Evolutionary conservation across 2,113 vertebrate species (phyloP).

Genomic region (Hyperoodon ampullatus): DNA sequence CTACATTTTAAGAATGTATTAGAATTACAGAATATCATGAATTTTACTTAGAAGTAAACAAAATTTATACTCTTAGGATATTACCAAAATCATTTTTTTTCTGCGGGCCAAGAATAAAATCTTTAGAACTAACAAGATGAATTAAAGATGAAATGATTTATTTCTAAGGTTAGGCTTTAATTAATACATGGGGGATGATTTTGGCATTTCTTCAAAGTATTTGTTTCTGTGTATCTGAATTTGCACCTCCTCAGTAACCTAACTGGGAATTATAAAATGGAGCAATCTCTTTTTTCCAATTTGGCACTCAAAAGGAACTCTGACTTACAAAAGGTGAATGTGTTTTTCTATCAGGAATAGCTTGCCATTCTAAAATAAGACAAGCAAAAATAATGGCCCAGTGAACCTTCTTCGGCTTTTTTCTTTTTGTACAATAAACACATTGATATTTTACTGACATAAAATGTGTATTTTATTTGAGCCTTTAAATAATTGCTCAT

Average conservation of each 20-base stretch:
- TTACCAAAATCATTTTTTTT: constrained; percentile 55
- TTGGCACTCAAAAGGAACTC: background rate
- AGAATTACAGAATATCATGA: constrained; percentile 1
- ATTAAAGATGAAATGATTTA: constrained; percentile 52
- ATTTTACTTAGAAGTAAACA: constrained; percentile 54
- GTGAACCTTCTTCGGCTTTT: background rate
- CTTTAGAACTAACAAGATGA: background rate
- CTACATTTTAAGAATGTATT: constrained; percentile 62
- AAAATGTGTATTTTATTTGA: constrained; percentile 22
- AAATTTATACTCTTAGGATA: constrained; percentile 40
- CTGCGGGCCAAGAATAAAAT: background rate
- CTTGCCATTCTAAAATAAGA: constrained; percentile 40
- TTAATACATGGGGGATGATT: constrained; percentile 38
- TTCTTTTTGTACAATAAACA: constrained; percentile 18
- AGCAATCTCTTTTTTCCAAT: constrained; percentile 30
- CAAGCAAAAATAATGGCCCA: background rate
- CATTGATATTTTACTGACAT: background rate
- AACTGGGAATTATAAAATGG: constrained; percentile 49
- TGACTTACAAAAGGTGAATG: background rate
- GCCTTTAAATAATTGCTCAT: constrained; percentile 41
- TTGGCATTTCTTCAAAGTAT: background rate
- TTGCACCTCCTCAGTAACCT: constrained; percentile 20
- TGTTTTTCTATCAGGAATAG: constrained; percentile 25
- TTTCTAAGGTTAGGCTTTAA: constrained; percentile 56
- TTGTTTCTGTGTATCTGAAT: constrained; percentile 9